These are phyloP conservation scores for Callyntrura guangdongensis DNA, from an alignment of 2,888 invertebrate genomes.

Conservation along the genomic window DNA sequence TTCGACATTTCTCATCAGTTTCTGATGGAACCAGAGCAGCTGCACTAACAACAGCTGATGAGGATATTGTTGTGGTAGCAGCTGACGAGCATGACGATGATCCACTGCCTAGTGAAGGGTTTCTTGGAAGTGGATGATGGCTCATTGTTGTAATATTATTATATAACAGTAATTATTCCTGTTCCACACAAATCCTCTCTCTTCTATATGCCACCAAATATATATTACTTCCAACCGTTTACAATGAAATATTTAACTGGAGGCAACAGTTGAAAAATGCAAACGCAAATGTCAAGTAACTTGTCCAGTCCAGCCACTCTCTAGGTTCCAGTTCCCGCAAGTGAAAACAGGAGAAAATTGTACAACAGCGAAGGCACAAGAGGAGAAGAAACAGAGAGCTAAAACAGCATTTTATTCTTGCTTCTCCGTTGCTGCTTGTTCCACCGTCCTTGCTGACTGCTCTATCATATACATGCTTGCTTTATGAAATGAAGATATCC, in stretches of 20 bases:
- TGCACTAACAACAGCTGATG: conserved; percentile 43
- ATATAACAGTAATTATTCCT: not conserved
- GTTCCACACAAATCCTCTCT: no score
- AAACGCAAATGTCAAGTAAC: not conserved
- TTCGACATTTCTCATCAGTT: conserved; percentile 79
- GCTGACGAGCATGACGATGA: conserved; percentile 58
- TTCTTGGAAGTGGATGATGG: conserved; percentile 58
- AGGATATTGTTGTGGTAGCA: conserved; percentile 46
- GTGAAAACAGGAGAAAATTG: not conserved
- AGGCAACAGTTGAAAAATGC: not conserved
- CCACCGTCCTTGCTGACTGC: not conserved
- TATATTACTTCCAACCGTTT: not conserved
- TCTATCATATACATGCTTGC: not conserved
- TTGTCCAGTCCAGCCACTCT: not conserved
- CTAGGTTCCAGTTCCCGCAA: not conserved
- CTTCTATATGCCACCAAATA: not conserved
- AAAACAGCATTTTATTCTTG: not conserved
- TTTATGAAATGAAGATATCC: conserved; percentile 6
- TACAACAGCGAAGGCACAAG: not conserved
- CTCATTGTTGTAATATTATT: conserved; percentile 53
- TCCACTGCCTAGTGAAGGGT: conserved; percentile 72
- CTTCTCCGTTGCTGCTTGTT: not conserved
- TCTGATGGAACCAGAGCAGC: conserved; percentile 61
- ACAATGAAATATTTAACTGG: not conserved
- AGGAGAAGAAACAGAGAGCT: no score